Conservation (phyloP, 2,113 vertebrate genomes). For the Pungitius pungitius region DNA sequence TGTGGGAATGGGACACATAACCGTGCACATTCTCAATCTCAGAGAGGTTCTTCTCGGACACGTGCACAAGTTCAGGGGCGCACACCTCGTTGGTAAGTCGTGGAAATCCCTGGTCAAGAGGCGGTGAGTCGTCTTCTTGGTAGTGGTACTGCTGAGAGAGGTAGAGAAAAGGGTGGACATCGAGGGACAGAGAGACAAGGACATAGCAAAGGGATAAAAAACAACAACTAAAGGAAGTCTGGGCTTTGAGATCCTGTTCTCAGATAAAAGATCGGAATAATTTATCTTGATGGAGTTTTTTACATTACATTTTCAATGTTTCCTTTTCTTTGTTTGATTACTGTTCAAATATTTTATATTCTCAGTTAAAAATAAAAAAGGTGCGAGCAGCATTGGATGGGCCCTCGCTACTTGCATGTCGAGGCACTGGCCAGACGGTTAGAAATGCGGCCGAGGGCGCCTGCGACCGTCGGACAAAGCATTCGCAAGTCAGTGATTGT, state of each 20-base stretch:
- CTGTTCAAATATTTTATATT: neutral
- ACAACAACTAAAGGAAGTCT: neutral
- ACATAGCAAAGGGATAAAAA: neutral
- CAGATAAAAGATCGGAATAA: neutral
- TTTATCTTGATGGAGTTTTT: neutral
- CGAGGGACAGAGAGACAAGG: neutral
- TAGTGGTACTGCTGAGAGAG: conserved; percentile 89
- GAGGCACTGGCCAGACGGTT: too few species aligned
- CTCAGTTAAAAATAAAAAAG: too few species aligned
- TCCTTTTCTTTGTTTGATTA: neutral
- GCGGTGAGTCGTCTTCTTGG: conserved; percentile 90
- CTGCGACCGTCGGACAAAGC: too few species aligned
- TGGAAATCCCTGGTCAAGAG: conserved; percentile 91
- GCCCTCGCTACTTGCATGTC: too few species aligned
- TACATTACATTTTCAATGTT: neutral
- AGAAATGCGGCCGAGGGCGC: too few species aligned
- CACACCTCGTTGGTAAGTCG: conserved; percentile 89
- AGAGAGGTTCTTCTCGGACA: conserved; percentile 96
- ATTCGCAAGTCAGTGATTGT: too few species aligned
- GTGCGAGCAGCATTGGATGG: too few species aligned
- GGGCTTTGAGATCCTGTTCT: neutral
- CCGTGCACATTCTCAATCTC: conserved; percentile 98
- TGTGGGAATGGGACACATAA: conserved; percentile 95
- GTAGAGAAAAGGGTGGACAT: neutral
- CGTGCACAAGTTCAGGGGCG: conserved; percentile 93